Conservation (phyloP, 1,140 invertebrate genomes). For the Orussus abietinus region DNA sequence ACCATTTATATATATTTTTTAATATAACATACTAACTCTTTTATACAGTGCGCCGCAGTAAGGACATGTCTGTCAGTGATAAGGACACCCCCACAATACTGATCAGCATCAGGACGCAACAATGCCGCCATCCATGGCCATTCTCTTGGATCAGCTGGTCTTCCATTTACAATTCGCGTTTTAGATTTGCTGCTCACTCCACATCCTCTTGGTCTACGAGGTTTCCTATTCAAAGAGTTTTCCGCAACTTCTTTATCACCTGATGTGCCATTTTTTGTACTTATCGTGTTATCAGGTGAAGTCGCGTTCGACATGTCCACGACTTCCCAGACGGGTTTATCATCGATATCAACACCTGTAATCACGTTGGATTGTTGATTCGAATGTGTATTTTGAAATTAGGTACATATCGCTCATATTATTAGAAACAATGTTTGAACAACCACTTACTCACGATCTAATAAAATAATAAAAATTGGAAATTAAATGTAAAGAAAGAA, state of each 20-base stretch:
- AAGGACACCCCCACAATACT: conserved; percentile 74
- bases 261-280: no score
- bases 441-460: no score
- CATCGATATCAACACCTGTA: conserved; percentile 3
- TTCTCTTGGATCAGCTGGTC: conserved; percentile 63
- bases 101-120: conserved; percentile 52
- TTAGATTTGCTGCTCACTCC: conserved; percentile 60
- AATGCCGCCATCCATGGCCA: conserved; percentile 83
- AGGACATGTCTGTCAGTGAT: conserved; percentile 75
- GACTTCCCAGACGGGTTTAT: conserved; percentile 4
- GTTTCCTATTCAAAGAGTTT: conserved; percentile 10
- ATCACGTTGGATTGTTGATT: not conserved
- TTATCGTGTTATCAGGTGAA: no score
- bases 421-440: no score
- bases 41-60: conserved; percentile 76
- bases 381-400: not conserved
- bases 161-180: conserved; percentile 59
- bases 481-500: no score
- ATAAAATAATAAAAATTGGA: no score
- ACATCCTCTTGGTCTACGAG: conserved; percentile 57
- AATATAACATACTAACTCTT: conserved; percentile 38
- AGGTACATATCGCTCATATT: no score
- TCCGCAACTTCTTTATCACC: no score
- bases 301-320: not conserved
- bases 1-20: no score